Evolutionary conservation across 2,797 vertebrate genomes (phyloP), one percentile per base, ranked within the genome.

Genomic region (Sebastes nivosus): DNA sequence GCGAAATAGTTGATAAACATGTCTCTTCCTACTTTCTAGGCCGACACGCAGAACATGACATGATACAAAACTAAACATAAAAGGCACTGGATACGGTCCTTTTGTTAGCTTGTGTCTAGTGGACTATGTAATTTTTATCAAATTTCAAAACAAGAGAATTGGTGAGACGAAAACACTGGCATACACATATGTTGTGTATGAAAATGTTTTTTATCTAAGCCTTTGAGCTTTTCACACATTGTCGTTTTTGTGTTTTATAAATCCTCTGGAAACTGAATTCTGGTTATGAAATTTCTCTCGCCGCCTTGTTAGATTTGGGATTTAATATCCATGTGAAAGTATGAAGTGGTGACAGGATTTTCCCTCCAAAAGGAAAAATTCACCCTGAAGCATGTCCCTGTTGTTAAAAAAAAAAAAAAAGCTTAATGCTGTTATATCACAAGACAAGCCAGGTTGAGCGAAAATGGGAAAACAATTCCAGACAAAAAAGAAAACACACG

Each of bases 111-210:
- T 60, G 46, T 67, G 77, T 75, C 55, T 77, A 32, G 18, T 76
- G 42, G 71, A 77, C 16, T 22, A 68, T 50, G 13, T 86, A 71
- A 79, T 57, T 72, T 72, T 72, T 42, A 63, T 66, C 61, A n/a
- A 67, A 82, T 82, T 78, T 80, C 72, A 83, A 82, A 89, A 82
- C 65, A 91, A 80, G 9, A 50, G 38, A 86, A 88, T 72, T 52
- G 29, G 69, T 67, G 36, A 59, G 67, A 82, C 36, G 27, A 79
- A 88, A 90, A 83, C 75, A 69, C 34, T 50, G 2, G 14, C 36
- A 50, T 20, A 46, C 58, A 72, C 65, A 82, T 36, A 63, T 78
- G 74, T 65, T 75, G 59, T 59, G 5, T 67, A 54, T 80, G 12
- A 73, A 80, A 83, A 60, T 7, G 2, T 32, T 82, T 76, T 68